Conservation (phyloP, 2,113 vertebrate genomes). For the Rhinogobius similis region DNA sequence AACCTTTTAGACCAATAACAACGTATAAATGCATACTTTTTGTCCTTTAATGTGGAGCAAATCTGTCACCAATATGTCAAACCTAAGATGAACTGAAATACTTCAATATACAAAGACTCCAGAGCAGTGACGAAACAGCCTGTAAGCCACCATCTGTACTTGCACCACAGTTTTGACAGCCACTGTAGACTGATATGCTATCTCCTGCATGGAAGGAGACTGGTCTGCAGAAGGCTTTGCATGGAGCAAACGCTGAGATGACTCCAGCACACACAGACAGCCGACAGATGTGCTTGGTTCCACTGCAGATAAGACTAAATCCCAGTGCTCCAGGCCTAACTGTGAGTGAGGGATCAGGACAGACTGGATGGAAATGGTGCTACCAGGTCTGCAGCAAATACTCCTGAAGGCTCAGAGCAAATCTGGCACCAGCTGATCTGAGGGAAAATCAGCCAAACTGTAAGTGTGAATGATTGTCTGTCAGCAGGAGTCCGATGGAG, state of each 20-base stretch:
- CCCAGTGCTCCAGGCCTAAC: slow-evolving; percentile 50
- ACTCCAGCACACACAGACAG: slow-evolving; percentile 29
- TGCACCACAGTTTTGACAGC: neutral
- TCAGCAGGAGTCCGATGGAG: neutral
- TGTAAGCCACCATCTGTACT: neutral
- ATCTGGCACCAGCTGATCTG: neutral
- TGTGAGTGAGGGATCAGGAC: slow-evolving; percentile 58
- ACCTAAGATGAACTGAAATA: neutral
- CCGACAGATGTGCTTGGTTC: slow-evolving; percentile 50
- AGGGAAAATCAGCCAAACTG: slow-evolving; percentile 5
- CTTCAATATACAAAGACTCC: neutral
- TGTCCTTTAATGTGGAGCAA: no score
- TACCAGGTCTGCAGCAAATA: slow-evolving; percentile 31
- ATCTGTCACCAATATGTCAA: neutral
- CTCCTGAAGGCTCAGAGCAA: neutral
- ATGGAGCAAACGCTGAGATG: slow-evolving; percentile 33
- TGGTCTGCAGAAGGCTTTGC: slow-evolving; percentile 36
- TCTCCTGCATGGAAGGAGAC: slow-evolving; percentile 11
- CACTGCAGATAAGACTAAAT: slow-evolving; percentile 70
- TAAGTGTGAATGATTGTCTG: slow-evolving; percentile 11
- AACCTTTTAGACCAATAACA: no score
- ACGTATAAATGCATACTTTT: no score
- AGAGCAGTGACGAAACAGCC: neutral
- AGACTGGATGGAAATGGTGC: slow-evolving; percentile 36
- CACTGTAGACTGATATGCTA: slow-evolving; percentile 32